phyloP scores from a whole-genome alignment of 1,140 invertebrate species.

The Drosophila prosaltans region DNA sequence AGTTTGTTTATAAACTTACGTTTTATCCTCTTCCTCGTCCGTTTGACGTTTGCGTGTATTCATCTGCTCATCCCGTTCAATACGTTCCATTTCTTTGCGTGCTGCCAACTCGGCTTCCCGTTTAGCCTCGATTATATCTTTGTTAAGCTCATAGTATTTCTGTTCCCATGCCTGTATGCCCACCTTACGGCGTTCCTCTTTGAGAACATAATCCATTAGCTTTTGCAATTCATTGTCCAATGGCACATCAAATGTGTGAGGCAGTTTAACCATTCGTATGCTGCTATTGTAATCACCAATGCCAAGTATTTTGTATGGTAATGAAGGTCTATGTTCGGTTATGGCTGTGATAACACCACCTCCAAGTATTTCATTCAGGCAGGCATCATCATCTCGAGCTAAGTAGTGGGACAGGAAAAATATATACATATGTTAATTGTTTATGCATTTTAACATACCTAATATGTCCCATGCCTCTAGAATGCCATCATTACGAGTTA shows the following conservation, averaged over 20 bases:
- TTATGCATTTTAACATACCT: constrained; percentile 42
- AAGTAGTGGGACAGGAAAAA: no score
- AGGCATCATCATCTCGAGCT: constrained; percentile 84
- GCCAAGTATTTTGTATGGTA: constrained; percentile 84
- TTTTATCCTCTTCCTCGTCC: constrained; percentile 11
- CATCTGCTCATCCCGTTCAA: constrained; percentile 56
- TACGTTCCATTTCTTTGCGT: constrained; percentile 70
- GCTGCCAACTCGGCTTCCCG: constrained; percentile 62
- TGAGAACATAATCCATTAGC: constrained; percentile 55
- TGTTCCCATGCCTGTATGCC: constrained; percentile 72
- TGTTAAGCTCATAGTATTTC: constrained; percentile 76
- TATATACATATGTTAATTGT: no score
- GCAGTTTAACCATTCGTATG: constrained; percentile 85
- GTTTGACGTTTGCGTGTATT: constrained; percentile 44
- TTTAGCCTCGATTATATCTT: constrained; percentile 79
- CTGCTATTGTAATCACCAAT: constrained; percentile 86
- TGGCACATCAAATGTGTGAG: constrained; percentile 82
- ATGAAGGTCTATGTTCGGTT: constrained; percentile 84
- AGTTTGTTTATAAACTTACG: constrained; percentile 21
- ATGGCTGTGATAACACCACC: constrained; percentile 84
- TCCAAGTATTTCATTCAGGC: constrained; percentile 81
- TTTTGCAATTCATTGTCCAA: constrained; percentile 62
- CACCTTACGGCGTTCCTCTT: constrained; percentile 69
- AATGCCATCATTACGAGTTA: constrained; percentile 84
- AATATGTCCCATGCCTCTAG: constrained; percentile 86